Conservation (phyloP, 2,113 vertebrate genomes). For the Ciconia stormi region DNA sequence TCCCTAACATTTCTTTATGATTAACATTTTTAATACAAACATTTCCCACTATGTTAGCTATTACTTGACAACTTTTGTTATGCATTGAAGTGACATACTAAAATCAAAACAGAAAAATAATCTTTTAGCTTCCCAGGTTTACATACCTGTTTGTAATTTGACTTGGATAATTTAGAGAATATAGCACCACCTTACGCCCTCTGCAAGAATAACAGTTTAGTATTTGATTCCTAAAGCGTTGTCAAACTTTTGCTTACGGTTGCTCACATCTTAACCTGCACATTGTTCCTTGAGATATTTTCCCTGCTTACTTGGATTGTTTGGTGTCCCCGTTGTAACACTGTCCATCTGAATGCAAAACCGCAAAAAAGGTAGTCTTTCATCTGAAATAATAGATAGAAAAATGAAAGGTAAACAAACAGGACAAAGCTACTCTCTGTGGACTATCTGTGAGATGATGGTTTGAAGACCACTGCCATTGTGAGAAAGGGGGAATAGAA, state of each 20-base stretch:
- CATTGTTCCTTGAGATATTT: not conserved
- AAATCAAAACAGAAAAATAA: not conserved
- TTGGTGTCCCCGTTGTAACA: not conserved
- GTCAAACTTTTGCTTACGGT: not conserved
- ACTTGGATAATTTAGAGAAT: not conserved
- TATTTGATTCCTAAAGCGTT: not conserved
- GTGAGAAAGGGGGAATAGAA: not conserved
- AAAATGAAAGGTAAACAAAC: not conserved
- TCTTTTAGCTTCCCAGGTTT: not conserved
- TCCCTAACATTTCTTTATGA: not conserved
- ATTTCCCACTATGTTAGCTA: not conserved
- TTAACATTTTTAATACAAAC: not conserved
- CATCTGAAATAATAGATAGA: not conserved
- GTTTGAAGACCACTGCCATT: not conserved
- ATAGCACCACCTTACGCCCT: conserved; percentile 67
- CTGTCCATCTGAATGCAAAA: not conserved
- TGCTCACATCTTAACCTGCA: not conserved
- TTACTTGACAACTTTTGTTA: not conserved
- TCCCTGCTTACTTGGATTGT: not conserved
- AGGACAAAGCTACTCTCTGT: not conserved
- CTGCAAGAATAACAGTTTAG: conserved; percentile 49
- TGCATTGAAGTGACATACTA: not conserved
- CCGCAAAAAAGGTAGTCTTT: not conserved
- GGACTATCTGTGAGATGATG: not conserved
- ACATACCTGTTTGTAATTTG: not conserved